Evolutionary conservation across 2,888 invertebrate species (phyloP).

Genomic region (Urechis unicinctus): DNA sequence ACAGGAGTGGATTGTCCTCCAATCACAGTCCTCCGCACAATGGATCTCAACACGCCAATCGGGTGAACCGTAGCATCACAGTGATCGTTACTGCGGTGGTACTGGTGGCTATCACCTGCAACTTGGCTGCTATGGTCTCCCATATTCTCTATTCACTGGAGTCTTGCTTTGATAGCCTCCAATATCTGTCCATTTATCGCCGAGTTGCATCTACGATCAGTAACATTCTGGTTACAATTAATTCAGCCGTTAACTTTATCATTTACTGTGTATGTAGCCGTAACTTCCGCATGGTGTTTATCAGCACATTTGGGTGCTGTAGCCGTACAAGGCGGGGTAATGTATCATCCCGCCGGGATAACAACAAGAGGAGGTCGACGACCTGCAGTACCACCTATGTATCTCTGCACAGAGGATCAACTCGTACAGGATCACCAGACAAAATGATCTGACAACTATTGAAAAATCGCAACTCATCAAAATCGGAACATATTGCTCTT

Average conservation of each 20-base stretch:
- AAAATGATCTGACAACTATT: too few species aligned
- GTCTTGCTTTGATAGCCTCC: neutral
- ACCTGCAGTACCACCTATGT: too few species aligned
- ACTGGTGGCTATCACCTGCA: conserved; percentile 15
- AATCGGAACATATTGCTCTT: too few species aligned
- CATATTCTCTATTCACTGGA: conserved; percentile 19
- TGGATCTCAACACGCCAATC: too few species aligned
- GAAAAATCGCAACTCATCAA: too few species aligned
- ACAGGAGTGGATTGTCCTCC: too few species aligned
- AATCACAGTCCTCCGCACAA: too few species aligned
- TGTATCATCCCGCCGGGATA: too few species aligned
- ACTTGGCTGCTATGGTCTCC: conserved; percentile 17
- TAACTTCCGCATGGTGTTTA: conserved; percentile 11
- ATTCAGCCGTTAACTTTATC: conserved; percentile 22
- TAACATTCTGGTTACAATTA: conserved; percentile 21
- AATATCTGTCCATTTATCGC: conserved; percentile 9
- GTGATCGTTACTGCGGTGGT: conserved; percentile 18
- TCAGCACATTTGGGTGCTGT: conserved; percentile 5
- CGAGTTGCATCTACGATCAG: conserved; percentile 15
- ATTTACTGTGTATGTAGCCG: conserved; percentile 22
- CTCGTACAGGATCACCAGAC: too few species aligned
- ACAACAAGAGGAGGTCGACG: too few species aligned
- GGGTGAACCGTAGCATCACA: conserved; percentile 10
- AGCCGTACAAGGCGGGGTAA: too few species aligned
- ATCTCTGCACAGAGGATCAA: too few species aligned